Evolutionary conservation across 2,113 vertebrate genomes (phyloP), one percentile per base, ranked within the genome.

Genomic region (Trichechus manatus): DNA sequence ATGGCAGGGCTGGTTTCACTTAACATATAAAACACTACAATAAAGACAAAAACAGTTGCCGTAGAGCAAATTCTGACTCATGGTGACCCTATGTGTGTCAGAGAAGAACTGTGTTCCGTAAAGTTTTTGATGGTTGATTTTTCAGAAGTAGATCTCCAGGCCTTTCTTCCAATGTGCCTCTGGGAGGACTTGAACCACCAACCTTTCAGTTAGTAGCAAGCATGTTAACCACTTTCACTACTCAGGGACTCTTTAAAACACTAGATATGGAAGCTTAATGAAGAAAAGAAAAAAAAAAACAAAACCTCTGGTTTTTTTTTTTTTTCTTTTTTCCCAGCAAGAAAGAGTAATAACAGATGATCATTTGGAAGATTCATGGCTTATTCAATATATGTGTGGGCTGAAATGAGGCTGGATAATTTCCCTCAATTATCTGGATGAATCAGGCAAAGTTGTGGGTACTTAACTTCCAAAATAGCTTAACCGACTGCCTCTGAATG

Each of bases 391-490:
- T 44, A 63, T 56, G 29, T 89, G 66, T 93, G 25, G 74, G 74
- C 17, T 82, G 39, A 72, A 50, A 86, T n/a, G 53, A 94, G 61
- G 6, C 27, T 80, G 13, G 63, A 53, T 80, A 78, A 78, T 79
- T 80, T 82, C 31, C 42, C 66, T 95, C 72, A 90, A n/a, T 94
- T 91, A 92, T 87, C 66, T 87, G 31, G 39, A 66, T 92, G 74
- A 82, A 75, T 89, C 74, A 59, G 86, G 68, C 44, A 50, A 91
- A 96, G 68, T 70, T 95, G 47, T 81, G 92, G 53, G 33, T 70
- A 87, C n/a, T 59, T 91, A 86, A 86, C 47, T 56, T 96, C 86
- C 47, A 94, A 93, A 96, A 83, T 61, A 94, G 23, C 47, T 93
- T 75, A 70, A 70, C 36, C 68, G 29, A 53, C 39, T 86, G 47